Conservation (phyloP, 2,113 vertebrate genomes). For the Ranitomeya imitator region DNA sequence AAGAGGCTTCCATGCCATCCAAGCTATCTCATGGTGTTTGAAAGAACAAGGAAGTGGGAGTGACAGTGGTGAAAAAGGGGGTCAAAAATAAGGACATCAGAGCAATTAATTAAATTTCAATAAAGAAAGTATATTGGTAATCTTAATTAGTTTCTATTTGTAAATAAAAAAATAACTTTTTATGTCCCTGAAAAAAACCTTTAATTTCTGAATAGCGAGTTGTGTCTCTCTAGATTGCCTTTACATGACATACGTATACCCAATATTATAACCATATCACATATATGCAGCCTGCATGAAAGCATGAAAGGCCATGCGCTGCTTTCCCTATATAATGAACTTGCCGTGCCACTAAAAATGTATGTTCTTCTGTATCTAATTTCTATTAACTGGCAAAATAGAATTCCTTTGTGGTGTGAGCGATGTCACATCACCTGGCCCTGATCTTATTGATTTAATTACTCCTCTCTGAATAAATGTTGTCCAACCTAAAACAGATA, state of each 20-base stretch:
- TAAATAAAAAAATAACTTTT: too few relatives aligned
- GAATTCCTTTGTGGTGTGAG: constrained; percentile 70
- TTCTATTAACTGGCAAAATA: constrained; percentile 64
- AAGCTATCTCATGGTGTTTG: too few relatives aligned
- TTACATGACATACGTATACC: neutral
- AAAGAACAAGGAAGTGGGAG: too few relatives aligned
- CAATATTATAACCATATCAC: neutral
- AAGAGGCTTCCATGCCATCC: too few relatives aligned
- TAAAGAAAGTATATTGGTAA: too few relatives aligned
- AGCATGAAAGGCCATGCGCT: neutral
- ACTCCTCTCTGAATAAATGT: constrained; percentile 77
- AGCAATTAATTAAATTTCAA: too few relatives aligned
- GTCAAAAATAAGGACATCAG: too few relatives aligned
- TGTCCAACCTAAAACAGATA: constrained; percentile 76
- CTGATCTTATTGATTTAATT: constrained; percentile 85
- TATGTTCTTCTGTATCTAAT: constrained; percentile 67
- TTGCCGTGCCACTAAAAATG: constrained; percentile 58
- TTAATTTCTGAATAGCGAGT: neutral
- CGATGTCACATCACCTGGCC: constrained; percentile 73
- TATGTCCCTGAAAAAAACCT: neutral
- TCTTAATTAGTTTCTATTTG: too few relatives aligned
- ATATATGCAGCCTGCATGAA: neutral
- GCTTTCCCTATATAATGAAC: constrained; percentile 66
- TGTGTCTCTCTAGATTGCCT: neutral
- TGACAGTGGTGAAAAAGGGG: too few relatives aligned